These are phyloP conservation scores for Poecilus cupreus DNA, from an alignment of 2,888 invertebrate species.

Conservation along the genomic window DNA sequence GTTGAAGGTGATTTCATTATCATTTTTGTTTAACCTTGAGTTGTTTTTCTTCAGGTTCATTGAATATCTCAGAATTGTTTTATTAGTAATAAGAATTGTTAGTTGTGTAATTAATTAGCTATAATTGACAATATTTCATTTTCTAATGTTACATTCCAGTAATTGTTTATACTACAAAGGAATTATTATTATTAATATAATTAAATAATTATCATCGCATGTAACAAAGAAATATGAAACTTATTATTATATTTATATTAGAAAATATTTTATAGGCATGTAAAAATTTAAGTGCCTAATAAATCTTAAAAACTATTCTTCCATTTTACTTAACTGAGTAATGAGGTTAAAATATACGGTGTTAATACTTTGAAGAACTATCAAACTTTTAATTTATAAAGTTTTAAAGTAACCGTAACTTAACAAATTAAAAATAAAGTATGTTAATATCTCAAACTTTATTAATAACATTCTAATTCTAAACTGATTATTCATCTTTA, in stretches of 20 bases:
- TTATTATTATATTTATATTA: conserved; percentile 15
- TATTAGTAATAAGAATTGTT: background rate
- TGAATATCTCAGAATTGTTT: background rate
- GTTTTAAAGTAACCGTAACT: background rate
- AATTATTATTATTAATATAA: background rate
- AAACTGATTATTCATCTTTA: background rate
- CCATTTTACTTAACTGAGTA: background rate
- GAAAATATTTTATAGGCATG: background rate
- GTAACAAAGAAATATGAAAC: background rate
- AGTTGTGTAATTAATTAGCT: background rate
- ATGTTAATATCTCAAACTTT: background rate
- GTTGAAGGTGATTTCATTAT: background rate
- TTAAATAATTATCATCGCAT: background rate
- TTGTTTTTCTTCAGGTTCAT: conserved; percentile 18
- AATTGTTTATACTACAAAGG: background rate
- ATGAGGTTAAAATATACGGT: background rate
- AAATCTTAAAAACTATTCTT: background rate
- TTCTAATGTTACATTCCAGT: background rate
- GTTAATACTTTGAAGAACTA: background rate
- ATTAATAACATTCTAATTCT: background rate
- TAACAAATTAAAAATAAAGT: conserved; percentile 13
- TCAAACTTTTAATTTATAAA: conserved; percentile 7
- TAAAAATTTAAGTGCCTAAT: background rate
- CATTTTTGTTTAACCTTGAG: background rate
- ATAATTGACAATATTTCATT: background rate